Evolutionary conservation across 2,888 invertebrate species (phyloP).

Genomic region (Scotopteryx bipunctaria): DNA sequence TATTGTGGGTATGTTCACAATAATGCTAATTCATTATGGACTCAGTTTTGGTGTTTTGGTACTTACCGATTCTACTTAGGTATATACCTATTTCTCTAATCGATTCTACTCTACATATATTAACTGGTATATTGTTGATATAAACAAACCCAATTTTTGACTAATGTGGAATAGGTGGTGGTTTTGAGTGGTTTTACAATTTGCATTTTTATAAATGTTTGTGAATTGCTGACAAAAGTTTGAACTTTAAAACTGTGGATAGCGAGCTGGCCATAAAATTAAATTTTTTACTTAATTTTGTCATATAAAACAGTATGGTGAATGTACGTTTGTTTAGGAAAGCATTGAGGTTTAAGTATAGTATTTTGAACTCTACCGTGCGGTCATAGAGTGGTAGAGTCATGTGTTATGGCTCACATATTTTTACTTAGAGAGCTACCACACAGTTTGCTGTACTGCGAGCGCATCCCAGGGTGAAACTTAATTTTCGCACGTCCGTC

Average conservation of each 20-base stretch:
- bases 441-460: slow-evolving; percentile 19
- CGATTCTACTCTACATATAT: no score
- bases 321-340: slow-evolving; percentile 31
- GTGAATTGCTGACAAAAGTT: slow-evolving; percentile 27
- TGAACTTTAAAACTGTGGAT: slow-evolving; percentile 25
- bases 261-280: slow-evolving; percentile 44
- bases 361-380: slow-evolving; percentile 29
- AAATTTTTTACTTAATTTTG: slow-evolving; percentile 51
- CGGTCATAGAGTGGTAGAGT: slow-evolving; percentile 30
- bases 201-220: slow-evolving; percentile 25
- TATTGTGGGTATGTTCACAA: no score
- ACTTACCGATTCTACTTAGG: no score
- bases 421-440: slow-evolving; percentile 12
- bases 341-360: slow-evolving; percentile 10
- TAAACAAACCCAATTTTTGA: no score
- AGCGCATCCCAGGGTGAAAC: slow-evolving; percentile 47
- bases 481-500: slow-evolving; percentile 53
- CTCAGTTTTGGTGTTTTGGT: no score
- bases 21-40: no score
- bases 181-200: slow-evolving; percentile 21
- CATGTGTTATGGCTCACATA: slow-evolving; percentile 10
- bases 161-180: not conserved
- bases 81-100: no score
- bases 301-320: slow-evolving; percentile 43
- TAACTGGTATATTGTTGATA: no score